These are phyloP conservation scores for Mobula hypostoma DNA, from an alignment of 2,113 vertebrate genomes.

Conservation along the genomic window DNA sequence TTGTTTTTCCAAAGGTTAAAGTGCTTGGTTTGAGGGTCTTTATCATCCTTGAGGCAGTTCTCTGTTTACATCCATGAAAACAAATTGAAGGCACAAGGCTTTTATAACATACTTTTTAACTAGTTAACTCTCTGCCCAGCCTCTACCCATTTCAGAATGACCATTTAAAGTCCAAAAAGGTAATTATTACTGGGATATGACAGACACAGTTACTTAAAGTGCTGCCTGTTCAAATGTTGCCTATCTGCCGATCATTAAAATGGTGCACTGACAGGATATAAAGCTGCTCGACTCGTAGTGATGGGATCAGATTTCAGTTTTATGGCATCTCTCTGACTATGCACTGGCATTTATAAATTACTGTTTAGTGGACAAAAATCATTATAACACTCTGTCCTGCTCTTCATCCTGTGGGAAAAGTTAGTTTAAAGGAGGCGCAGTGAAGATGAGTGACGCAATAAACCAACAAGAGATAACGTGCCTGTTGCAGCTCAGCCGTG, in stretches of 20 bases:
- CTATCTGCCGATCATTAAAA: conserved; percentile 55
- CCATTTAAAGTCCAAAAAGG: conserved; percentile 24
- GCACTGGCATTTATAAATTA: conserved; percentile 51
- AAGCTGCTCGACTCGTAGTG: conserved; percentile 45
- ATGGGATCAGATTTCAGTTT: conserved; percentile 50
- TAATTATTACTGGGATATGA: conserved; percentile 53
- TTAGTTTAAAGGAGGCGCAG: conserved; percentile 36
- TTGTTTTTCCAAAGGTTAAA: neutral
- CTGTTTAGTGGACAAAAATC: conserved; percentile 50
- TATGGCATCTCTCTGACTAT: conserved; percentile 48
- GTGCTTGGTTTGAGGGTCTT: neutral
- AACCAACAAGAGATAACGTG: conserved; percentile 37
- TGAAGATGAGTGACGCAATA: conserved; percentile 38
- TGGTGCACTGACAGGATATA: conserved; percentile 56
- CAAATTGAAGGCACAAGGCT: neutral
- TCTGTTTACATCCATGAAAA: neutral
- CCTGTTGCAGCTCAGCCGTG: conserved; percentile 32
- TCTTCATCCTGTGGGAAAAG: conserved; percentile 48
- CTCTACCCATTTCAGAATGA: neutral
- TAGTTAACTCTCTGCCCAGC: neutral
- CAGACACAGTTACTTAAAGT: conserved; percentile 49
- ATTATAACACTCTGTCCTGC: conserved; percentile 49
- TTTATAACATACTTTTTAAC: neutral
- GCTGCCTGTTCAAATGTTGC: conserved; percentile 53
- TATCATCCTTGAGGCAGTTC: neutral